Conservation (phyloP, 2,797 vertebrate genomes). For the Agapornis canus region DNA sequence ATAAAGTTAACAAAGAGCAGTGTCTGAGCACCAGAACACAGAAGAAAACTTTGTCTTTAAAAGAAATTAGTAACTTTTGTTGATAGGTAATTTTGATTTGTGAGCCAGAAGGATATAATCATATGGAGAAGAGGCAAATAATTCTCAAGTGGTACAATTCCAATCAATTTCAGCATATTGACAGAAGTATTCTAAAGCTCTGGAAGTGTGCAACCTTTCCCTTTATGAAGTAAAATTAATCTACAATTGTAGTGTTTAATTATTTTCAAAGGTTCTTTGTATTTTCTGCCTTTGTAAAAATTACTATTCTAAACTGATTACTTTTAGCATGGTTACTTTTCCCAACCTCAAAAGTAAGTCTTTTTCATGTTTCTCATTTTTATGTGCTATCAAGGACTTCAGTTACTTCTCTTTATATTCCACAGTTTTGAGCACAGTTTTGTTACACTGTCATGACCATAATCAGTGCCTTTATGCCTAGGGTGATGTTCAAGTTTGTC, state of each 20-base stretch:
- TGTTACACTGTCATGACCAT: not conserved
- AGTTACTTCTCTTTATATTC: not conserved
- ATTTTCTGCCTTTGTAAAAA: not conserved
- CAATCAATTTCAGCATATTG: slow-evolving; percentile 52
- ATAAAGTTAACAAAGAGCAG: slow-evolving; percentile 22
- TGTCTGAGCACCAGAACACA: slow-evolving; percentile 37
- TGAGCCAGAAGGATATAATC: slow-evolving; percentile 35
- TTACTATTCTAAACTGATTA: not conserved
- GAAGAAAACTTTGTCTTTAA: slow-evolving; percentile 27
- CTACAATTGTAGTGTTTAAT: not conserved
- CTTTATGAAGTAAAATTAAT: slow-evolving; percentile 65
- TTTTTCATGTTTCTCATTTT: not conserved
- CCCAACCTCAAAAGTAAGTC: not conserved
- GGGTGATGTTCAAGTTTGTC: not conserved
- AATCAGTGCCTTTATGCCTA: not conserved
- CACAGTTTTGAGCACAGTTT: not conserved
- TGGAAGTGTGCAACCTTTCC: slow-evolving; percentile 51
- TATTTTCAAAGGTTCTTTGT: slow-evolving; percentile 28
- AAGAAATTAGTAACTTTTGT: slow-evolving; percentile 51
- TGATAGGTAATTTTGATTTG: slow-evolving; percentile 52
- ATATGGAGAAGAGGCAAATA: slow-evolving; percentile 58
- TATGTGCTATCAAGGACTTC: not conserved
- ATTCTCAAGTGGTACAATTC: slow-evolving; percentile 64
- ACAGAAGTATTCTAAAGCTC: slow-evolving; percentile 35
- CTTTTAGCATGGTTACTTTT: not conserved